A percentile compares a stretch with the other conserved stretches of the same genome.
These are phyloP conservation scores for Argentina silus DNA, from an alignment of 2,797 vertebrate species.

Conservation along the genomic window DNA sequence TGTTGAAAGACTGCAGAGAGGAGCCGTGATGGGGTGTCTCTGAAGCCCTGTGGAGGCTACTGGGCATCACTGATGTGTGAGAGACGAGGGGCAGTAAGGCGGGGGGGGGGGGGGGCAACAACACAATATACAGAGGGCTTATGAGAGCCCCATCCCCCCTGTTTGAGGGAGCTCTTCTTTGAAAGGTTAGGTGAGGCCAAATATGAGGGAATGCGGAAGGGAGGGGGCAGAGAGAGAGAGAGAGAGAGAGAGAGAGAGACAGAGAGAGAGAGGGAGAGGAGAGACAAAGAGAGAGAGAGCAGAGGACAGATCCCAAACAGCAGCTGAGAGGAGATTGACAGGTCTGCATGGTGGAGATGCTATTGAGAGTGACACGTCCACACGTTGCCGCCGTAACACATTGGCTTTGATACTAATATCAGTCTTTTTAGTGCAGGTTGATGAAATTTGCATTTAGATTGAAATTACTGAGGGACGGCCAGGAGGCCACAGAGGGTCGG, in stretches of 20 bases:
- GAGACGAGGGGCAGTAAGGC: slow-evolving; percentile 34
- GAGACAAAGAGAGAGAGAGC: slow-evolving; percentile 16
- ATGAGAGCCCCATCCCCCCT: slow-evolving; percentile 43
- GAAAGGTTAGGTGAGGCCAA: slow-evolving; percentile 54
- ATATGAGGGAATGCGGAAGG: slow-evolving; percentile 7
- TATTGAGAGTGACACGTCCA: slow-evolving; percentile 61
- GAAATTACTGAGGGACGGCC: slow-evolving; percentile 74
- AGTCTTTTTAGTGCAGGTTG: slow-evolving; percentile 74
- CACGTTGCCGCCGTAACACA: slow-evolving; percentile 59
- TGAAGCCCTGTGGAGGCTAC: not conserved
- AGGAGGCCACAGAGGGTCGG: slow-evolving; percentile 66
- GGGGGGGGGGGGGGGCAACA: slow-evolving; percentile 33
- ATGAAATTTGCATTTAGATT: slow-evolving; percentile 81
- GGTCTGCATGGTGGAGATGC: slow-evolving; percentile 49
- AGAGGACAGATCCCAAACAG: not conserved
- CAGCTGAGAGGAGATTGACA: slow-evolving; percentile 55
- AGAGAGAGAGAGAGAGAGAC: not conserved
- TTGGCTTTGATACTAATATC: slow-evolving; percentile 76
- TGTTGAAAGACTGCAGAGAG: not conserved
- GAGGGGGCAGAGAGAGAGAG: not conserved
- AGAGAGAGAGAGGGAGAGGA: slow-evolving; percentile 13
- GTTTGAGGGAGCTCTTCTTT: slow-evolving; percentile 49
- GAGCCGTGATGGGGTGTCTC: not conserved
- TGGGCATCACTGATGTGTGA: not conserved
- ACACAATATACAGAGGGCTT: slow-evolving; percentile 62